Conservation (phyloP, 1,140 invertebrate species). For the Leptinotarsa undecemlineata region DNA sequence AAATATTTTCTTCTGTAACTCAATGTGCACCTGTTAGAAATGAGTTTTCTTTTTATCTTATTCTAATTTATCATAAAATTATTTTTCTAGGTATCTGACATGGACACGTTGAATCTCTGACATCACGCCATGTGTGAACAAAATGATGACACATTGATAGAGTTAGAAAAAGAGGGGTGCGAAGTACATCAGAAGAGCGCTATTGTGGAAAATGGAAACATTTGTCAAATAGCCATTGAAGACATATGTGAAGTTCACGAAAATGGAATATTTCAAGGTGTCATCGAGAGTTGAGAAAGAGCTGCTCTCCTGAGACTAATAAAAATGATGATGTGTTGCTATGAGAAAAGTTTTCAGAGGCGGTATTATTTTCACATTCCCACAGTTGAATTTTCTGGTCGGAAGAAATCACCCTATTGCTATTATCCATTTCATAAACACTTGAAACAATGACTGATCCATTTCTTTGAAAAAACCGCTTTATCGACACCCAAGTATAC, state of each 20-base stretch:
- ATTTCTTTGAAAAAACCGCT: no score
- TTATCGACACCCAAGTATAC: no score
- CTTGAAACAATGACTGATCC: no score
- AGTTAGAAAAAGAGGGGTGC: conserved; percentile 36
- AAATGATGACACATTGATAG: conserved; percentile 38
- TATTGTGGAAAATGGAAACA: conserved; percentile 42
- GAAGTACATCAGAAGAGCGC: conserved; percentile 36
- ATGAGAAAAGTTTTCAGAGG: not conserved
- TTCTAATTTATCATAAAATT: no score
- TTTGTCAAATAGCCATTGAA: conserved; percentile 40
- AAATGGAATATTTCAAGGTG: conserved; percentile 30
- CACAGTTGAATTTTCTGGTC: not conserved
- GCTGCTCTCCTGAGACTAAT: not conserved
- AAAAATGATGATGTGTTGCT: not conserved
- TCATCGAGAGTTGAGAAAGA: conserved; percentile 28
- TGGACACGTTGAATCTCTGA: conserved; percentile 51
- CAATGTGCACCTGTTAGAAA: no score
- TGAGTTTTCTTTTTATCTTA: no score
- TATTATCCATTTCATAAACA: no score
- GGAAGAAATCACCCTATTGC: not conserved
- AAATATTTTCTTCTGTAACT: no score
- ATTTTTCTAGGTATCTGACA: conserved; percentile 41
- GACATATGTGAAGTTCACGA: conserved; percentile 38
- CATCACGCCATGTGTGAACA: conserved; percentile 51
- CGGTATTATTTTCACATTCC: not conserved